Conservation (phyloP, 2,113 vertebrate genomes). For the Ramphastos sulfuratus region DNA sequence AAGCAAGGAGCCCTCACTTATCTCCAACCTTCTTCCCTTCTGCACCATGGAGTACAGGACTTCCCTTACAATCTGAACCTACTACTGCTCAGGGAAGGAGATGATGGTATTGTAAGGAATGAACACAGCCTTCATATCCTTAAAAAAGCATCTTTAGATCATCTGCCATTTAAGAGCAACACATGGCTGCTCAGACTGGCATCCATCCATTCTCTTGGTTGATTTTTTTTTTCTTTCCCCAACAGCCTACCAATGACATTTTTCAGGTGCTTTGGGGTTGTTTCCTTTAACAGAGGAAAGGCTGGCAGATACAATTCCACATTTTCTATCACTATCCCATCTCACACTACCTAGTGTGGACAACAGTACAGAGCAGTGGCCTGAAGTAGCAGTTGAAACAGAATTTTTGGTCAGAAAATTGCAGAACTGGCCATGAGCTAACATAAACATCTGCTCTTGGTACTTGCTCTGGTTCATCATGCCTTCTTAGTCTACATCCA, state of each 20-base stretch:
- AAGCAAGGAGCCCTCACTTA: not conserved
- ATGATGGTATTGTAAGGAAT: not conserved
- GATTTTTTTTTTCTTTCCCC: not conserved
- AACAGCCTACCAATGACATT: not conserved
- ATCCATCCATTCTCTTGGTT: not conserved
- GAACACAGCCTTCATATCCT: not conserved
- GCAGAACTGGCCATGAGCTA: conserved; percentile 44
- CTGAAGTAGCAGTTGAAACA: conserved; percentile 56
- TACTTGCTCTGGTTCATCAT: conserved; percentile 48
- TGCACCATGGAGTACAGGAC: not conserved
- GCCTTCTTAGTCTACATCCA: conserved; percentile 31
- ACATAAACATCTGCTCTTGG: conserved; percentile 63
- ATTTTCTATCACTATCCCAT: not conserved
- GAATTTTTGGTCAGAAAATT: conserved; percentile 43
- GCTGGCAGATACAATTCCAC: not conserved
- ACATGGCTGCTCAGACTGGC: not conserved
- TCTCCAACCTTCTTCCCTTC: not conserved
- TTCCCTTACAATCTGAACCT: not conserved
- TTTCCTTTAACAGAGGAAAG: not conserved
- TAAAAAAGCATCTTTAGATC: not conserved
- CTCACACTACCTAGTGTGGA: not conserved
- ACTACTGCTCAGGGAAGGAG: not conserved
- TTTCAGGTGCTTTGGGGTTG: not conserved
- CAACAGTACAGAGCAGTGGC: not conserved
- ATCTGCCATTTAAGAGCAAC: not conserved